These are phyloP conservation scores for Clarias fuscus DNA, from an alignment of 2,797 vertebrate species.

Conservation along the genomic window DNA sequence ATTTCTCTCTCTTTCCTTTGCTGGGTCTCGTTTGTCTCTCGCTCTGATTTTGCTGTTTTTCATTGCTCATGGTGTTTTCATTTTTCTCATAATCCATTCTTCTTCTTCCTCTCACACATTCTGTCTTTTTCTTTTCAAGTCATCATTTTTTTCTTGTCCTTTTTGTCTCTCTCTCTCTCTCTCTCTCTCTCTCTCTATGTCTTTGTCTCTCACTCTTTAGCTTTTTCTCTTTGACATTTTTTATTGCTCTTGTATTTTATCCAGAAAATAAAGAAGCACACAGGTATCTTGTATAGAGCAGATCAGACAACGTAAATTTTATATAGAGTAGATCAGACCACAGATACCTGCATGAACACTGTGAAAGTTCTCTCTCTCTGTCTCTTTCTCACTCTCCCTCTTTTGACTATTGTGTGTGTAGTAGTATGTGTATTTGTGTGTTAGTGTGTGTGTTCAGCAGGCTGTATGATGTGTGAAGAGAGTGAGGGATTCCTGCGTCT, in stretches of 20 bases:
- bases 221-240: neutral
- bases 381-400: neutral
- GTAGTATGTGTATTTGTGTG: slow-evolving; percentile 6
- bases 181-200: no score
- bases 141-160: neutral
- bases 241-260: neutral
- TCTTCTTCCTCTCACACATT: neutral
- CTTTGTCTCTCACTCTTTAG: neutral
- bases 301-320: no score
- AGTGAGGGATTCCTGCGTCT: slow-evolving; percentile 35
- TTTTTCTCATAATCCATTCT: neutral
- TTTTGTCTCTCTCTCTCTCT: neutral
- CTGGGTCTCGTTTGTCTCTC: neutral
- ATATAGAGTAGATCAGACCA: no score
- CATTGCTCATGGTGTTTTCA: neutral
- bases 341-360: neutral
- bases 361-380: neutral
- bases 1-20: neutral
- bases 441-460: slow-evolving; percentile 35
- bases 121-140: neutral
- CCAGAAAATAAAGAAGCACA: no score
- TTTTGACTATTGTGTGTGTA: neutral
- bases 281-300: no score
- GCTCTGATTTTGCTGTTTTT: neutral
- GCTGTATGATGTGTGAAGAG: slow-evolving; percentile 42